Conservation (phyloP, 2,888 invertebrate species). For the Sminthurides aquaticus region DNA sequence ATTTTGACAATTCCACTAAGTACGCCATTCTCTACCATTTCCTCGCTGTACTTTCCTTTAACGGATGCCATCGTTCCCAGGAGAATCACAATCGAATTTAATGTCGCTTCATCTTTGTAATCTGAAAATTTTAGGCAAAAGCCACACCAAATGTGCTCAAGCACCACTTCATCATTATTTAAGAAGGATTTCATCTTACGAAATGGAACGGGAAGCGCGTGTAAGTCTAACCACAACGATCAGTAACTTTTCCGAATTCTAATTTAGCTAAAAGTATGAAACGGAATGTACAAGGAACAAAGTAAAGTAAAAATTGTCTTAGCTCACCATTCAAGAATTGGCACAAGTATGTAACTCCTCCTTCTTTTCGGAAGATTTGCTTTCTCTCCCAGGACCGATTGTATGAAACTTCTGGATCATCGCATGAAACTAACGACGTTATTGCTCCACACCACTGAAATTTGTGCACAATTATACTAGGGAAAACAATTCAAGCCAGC, state of each 20-base stretch:
- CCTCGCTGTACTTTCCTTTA: conserved; percentile 28
- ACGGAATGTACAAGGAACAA: too few species aligned
- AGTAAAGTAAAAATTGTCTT: neutral
- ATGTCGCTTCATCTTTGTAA: conserved; percentile 24
- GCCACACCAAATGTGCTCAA: too few species aligned
- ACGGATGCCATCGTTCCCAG: conserved; percentile 30
- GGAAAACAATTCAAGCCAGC: too few species aligned
- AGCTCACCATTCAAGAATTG: conserved; percentile 14
- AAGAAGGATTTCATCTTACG: too few species aligned
- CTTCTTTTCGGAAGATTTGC: conserved; percentile 19
- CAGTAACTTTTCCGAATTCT: too few species aligned
- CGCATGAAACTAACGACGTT: conserved; percentile 31
- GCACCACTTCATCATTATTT: too few species aligned
- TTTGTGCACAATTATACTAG: too few species aligned
- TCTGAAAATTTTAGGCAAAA: too few species aligned
- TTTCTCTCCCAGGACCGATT: conserved; percentile 38
- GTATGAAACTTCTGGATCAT: conserved; percentile 33
- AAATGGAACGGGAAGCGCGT: too few species aligned
- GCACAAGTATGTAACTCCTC: conserved; percentile 17
- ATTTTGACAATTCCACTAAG: conserved; percentile 28
- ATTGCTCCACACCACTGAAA: conserved; percentile 38
- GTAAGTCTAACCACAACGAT: too few species aligned
- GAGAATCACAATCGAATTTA: conserved; percentile 32
- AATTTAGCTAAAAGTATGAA: too few species aligned
- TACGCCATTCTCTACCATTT: conserved; percentile 27